Evolutionary conservation across 2,888 invertebrate species (phyloP), one percentile per base, ranked within the genome.

Genomic region (Dexiosoma caninum): DNA sequence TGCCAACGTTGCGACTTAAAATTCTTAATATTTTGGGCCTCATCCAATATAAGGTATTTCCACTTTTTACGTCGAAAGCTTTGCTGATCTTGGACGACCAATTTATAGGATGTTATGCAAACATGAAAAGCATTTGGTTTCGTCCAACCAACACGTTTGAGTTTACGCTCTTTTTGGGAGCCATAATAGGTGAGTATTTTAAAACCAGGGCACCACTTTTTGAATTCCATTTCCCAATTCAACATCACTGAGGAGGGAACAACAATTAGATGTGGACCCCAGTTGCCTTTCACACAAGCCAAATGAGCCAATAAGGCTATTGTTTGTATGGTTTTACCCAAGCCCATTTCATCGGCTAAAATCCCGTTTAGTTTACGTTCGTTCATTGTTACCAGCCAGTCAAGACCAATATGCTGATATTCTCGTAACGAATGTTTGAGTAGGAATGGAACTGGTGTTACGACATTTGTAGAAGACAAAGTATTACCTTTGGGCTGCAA

Each of bases 161-260:
- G 91, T 90, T 96, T 97, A 72, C 99, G 92, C 90, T 99, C 99
- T 89, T 98, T 98, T 86, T 97, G 97, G 32, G 95, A 94, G 53
- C 99, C 99, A 89, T 98, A 99, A 90, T 99, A 99, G 0, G 99
- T 99, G 84, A 99, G 93, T 87, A 99, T 97, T 92, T 99, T 99
- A 90, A 99, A 98, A 64, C 97, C 97, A 0, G 99, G 99, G 90
- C 98, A 99, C 99, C 99, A 99, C 91, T 99, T 99, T 91, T 99
- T 99, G 88, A 98, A 96, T 91, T 99, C 99, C 97, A 99, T 97
- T 92, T 99, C 99, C 99, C 99, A 99, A 91, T 99, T 99, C 81
- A 99, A 93, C 95, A 99, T 98, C 62, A 99, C 99, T 84, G 98
- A 98, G 14, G 99, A 99, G 78, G 99, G 99, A 84, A 99, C 99